Evolutionary conservation across 2,888 invertebrate genomes (phyloP), one percentile per base, ranked within the genome.

Genomic region (Pseudolycoriella hygida): DNA sequence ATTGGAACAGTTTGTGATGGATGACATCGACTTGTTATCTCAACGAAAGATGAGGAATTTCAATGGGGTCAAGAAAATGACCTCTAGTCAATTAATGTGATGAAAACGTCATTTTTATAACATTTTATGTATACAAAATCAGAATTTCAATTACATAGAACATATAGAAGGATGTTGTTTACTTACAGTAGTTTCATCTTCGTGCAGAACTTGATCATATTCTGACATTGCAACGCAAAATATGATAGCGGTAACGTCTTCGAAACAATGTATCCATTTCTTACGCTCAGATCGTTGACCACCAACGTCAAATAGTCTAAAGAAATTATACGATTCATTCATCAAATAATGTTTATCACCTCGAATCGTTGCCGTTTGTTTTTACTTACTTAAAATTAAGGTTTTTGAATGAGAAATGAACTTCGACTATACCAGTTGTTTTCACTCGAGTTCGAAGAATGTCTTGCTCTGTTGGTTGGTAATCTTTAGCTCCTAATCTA

Each of bases 171-270:
- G 8, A 25, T 25, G 5, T 25, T 25, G 25, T 25, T 25, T 30
- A 53, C 58, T 65, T 68, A 97, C 97, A 77, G 97, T 98, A 68
- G 97, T 97, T 73, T 98, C 98, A 64, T 99, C 98, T 73, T 98
- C 98, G 69, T 98, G 97, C 64, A 98, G 74, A 55, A 99, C 98
- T 74, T 98, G 98, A 72, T 99, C 98, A 68, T 99, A 99, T 71
- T 98, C 98, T 53, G 94, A 94, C 96, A 98, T 96, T 60, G 98
- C 97, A 57, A 98, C 97, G 70, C 97, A 98, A 73, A 98, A 98
- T 61, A 98, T 98, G 67, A 98, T 98, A 72, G 98, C 97, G 47
- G 97, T 98, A 45, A 98, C 98, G 67, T 97, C 98, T 71, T 99
- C 97, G 70, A 88, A 88, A 76, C 96, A 97, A 67, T 98, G 97